Evolutionary conservation across 1,140 invertebrate species (phyloP).

Genomic region (Psilanteris sp.): DNA sequence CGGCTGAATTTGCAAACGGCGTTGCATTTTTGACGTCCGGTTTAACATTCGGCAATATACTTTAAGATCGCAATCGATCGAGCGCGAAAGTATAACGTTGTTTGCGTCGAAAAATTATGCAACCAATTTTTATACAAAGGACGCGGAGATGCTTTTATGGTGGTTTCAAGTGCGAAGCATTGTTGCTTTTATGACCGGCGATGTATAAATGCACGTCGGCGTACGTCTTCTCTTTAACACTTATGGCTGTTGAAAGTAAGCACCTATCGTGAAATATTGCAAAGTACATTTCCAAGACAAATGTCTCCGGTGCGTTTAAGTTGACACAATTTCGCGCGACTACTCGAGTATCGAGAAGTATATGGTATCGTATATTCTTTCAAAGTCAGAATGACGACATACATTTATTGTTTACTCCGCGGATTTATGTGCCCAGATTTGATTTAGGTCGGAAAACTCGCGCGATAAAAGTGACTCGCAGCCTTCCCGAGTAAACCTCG

Average conservation of each 20-base stretch:
- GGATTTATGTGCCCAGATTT: slow-evolving; percentile 38
- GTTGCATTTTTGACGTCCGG: no score
- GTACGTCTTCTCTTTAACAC: slow-evolving; percentile 14
- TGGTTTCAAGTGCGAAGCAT: slow-evolving; percentile 1
- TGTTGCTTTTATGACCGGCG: slow-evolving; percentile 11
- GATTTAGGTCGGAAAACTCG: slow-evolving; percentile 41
- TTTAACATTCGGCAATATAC: no score
- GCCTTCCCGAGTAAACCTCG: no score
- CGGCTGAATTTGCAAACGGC: no score
- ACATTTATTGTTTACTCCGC: slow-evolving; percentile 48
- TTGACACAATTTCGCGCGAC: slow-evolving; percentile 46
- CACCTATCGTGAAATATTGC: slow-evolving; percentile 40
- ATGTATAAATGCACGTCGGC: slow-evolving; percentile 6
- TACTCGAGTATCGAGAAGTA: slow-evolving; percentile 27
- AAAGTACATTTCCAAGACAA: slow-evolving; percentile 41
- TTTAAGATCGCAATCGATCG: no score
- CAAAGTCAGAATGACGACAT: slow-evolving; percentile 48
- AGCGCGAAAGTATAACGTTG: no score
- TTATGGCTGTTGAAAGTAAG: slow-evolving; percentile 21
- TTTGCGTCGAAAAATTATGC: slow-evolving; percentile 3
- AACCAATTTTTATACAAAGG: background rate
- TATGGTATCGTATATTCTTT: slow-evolving; percentile 43
- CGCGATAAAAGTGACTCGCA: slow-evolving; percentile 25
- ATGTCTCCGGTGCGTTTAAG: slow-evolving; percentile 24
- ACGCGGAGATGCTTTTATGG: background rate